Evolutionary conservation across 2,888 invertebrate species (phyloP), one percentile per base, ranked within the genome.

Genomic region (Dicranocentrus wangi): DNA sequence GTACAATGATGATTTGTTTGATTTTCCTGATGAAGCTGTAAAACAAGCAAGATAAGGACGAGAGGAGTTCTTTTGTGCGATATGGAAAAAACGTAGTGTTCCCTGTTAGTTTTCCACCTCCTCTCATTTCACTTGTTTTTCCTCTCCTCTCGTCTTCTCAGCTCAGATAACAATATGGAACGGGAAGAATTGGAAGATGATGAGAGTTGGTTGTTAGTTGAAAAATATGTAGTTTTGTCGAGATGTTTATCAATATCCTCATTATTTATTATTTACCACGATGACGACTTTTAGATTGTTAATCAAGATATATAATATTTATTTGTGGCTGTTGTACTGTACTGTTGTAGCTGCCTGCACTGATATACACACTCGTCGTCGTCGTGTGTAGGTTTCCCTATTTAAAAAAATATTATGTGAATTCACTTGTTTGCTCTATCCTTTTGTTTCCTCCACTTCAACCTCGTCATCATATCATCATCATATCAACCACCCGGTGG

Each of bases 181-280:
- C 32, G 10, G 3, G 32, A 32, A 10, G n/a, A n/a, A n/a, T n/a
- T n/a, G 32, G 47, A 47, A 17, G n/a, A 13, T 47, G 47, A 3
- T 47, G 47, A n/a, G 19, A 42, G 42, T 39, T 21, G 60, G 32
- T n/a, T 2, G 60, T 3, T 25, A 32, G 10, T 19, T 13, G 42
- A 65, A 42, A 19, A 53, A 70, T 42, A 65, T 43, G 21, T 27
- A 43, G 23, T 5, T 43, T 53, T 55, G 47, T 72, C 27, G 21
- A 76, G 66, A 68, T 76, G 15, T 76, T 68, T 76, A 76, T 69
- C 76, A 60, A 47, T 60, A 60, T 76, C 68, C 76, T 76, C 77
- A 70, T 69, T 77, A 76, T 63, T 66, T 70, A 55, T 69, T 77
- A 69, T 61, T 77, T 77, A 76, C 47, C 55, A 43, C 10, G 47